phyloP scores from a whole-genome alignment of 2,113 vertebrate genomes.

The Stegostoma tigrinum region DNA sequence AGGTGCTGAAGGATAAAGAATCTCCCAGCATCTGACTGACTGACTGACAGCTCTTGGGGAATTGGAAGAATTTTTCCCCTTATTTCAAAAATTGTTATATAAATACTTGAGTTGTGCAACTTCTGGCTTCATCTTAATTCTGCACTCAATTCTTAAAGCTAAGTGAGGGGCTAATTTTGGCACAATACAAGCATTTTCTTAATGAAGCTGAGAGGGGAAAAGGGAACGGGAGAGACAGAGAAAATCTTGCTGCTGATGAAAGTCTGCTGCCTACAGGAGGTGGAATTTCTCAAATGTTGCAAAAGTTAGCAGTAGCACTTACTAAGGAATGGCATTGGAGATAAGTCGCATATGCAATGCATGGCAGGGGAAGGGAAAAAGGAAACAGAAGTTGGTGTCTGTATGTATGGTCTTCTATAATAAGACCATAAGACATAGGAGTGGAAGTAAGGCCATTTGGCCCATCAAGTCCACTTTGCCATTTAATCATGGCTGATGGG shows the following conservation, averaged over 20 bases:
- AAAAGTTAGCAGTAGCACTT: not conserved
- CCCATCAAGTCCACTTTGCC: too few species aligned
- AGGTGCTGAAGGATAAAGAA: too few species aligned
- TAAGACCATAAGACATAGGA: too few species aligned
- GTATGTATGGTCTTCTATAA: not conserved
- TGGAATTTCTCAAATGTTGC: not conserved
- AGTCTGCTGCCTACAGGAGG: not conserved
- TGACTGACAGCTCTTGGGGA: too few species aligned
- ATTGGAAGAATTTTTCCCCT: too few species aligned
- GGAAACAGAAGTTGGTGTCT: not conserved
- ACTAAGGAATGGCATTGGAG: too few species aligned
- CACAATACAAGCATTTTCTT: not conserved
- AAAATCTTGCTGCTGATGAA: not conserved
- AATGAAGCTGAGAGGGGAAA: not conserved
- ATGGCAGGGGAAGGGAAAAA: not conserved
- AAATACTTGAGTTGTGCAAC: not conserved
- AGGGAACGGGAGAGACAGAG: not conserved
- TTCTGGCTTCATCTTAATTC: not conserved
- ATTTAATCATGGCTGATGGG: too few species aligned
- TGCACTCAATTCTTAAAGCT: not conserved
- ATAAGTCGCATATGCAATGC: not conserved
- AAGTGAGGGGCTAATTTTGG: not conserved
- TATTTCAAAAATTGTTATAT: not conserved
- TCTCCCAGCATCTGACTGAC: too few species aligned
- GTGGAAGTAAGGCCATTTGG: too few species aligned